Evolutionary conservation across 2,113 vertebrate genomes (phyloP), one percentile per base, ranked within the genome.

Genomic region (Canis aureus): DNA sequence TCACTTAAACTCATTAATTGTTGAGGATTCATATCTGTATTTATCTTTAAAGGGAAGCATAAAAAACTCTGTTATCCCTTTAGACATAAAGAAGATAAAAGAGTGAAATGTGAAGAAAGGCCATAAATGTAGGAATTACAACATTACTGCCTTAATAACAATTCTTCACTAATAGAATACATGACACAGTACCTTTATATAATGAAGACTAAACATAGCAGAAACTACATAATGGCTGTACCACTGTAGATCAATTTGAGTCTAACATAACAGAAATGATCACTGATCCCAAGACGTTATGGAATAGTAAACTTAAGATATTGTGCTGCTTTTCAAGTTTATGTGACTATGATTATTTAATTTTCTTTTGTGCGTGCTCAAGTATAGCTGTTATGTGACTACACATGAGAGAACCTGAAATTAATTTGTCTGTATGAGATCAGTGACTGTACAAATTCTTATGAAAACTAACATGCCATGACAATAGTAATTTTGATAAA

Each of bases 401-500:
- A 99, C 99, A 99, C 98, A 99, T 98, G 98, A 99, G 98, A 99
- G 99, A 99, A 99, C 99, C 99, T 99, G 99, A 99, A 99, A 99
- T 99, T 99, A 99, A 99, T 99, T 99, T 99, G 99, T 99, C 99
- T 99, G 98, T 99, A 98, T 99, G 98, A 98, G 99, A 99, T 99
- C 99, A 99, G 98, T 99, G 99, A 99, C 98, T 99, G 98, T 98
- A 99, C 98, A 98, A 99, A 98, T 99, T 98, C 99, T 99, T 99
- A 99, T 98, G 98, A 99, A 99, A 99, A 99, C 99, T 99, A 99
- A 99, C 99, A 99, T 98, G 98, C 98, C 99, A 99, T 99, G 99
- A 99, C 99, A 99, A 99, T 99, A 99, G 99, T 99, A 99, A 99
- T 99, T 99, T 99, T 99, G 98, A 99, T 99, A 99, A 99, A 99